phyloP scores from a whole-genome alignment of 2,113 vertebrate genomes.

The Probosciger aterrimus region DNA sequence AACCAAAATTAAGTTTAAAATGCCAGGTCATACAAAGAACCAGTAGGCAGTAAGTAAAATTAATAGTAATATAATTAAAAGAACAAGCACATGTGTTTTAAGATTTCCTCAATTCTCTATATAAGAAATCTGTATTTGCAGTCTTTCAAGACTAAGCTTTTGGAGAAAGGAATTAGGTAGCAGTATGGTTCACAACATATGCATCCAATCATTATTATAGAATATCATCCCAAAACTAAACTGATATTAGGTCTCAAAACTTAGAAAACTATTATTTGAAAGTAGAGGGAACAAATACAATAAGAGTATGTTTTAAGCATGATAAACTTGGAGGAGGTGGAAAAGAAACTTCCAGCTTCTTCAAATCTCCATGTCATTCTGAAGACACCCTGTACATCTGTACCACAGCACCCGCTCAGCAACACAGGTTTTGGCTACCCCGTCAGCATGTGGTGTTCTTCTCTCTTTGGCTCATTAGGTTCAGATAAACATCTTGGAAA shows the following conservation, averaged over 20 bases:
- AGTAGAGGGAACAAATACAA: not conserved
- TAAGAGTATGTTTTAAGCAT: not conserved
- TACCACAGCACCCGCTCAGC: not conserved
- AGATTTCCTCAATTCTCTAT: not conserved
- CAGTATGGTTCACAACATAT: not conserved
- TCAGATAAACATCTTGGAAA: conserved; percentile 4
- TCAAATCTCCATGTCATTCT: not conserved
- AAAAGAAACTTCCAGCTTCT: not conserved
- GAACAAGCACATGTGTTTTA: not conserved
- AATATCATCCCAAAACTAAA: not conserved
- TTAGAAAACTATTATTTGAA: not conserved
- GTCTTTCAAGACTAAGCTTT: not conserved
- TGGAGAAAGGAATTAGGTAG: not conserved
- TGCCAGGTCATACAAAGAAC: not conserved
- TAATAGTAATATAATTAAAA: not conserved
- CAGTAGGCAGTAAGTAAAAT: not conserved
- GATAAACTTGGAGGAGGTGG: not conserved
- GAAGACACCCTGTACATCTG: not conserved
- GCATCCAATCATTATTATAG: not conserved
- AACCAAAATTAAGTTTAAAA: not conserved
- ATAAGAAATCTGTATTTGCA: not conserved
- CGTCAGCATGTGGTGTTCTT: not conserved
- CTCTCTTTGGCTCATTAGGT: not conserved
- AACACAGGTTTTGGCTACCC: not conserved
- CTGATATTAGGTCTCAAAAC: not conserved